A percentile compares a stretch with the other conserved stretches of the same genome.
Evolutionary conservation across 2,888 invertebrate genomes (phyloP).

Genomic region (Tetragonula carbonaria): DNA sequence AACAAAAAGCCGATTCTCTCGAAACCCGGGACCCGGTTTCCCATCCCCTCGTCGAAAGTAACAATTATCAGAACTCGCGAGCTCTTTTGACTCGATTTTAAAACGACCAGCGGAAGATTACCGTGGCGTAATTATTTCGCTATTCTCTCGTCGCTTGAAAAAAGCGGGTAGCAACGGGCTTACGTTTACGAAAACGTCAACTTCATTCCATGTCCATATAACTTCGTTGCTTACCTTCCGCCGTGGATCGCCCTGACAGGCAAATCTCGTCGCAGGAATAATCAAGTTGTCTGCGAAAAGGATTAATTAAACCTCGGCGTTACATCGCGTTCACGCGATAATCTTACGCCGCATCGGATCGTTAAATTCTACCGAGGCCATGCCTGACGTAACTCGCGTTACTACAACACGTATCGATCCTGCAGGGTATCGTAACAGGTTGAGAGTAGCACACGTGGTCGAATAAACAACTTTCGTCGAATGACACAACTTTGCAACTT

Average conservation of each 20-base stretch:
- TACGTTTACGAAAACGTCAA: constrained; percentile 15
- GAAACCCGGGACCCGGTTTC: too few species aligned
- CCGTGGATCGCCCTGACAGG: not conserved
- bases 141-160: not conserved
- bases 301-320: constrained; percentile 27
- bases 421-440: not conserved
- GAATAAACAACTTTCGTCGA: not conserved
- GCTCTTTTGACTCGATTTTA: constrained; percentile 4
- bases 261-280: constrained; percentile 15
- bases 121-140: constrained; percentile 1
- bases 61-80: not conserved
- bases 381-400: not conserved
- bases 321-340: constrained; percentile 33
- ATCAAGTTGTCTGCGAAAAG: constrained; percentile 45
- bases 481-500: not conserved
- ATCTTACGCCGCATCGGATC: constrained; percentile 35
- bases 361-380: constrained; percentile 4
- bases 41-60: not conserved
- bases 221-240: not conserved
- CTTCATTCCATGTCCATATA: not conserved
- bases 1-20: constrained; percentile 15
- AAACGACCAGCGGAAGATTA: not conserved
- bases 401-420: not conserved
- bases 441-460: not conserved
- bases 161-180: not conserved